These are phyloP conservation scores for Drosophila percnosoma DNA, from an alignment of 2,888 invertebrate genomes.

Conservation along the genomic window DNA sequence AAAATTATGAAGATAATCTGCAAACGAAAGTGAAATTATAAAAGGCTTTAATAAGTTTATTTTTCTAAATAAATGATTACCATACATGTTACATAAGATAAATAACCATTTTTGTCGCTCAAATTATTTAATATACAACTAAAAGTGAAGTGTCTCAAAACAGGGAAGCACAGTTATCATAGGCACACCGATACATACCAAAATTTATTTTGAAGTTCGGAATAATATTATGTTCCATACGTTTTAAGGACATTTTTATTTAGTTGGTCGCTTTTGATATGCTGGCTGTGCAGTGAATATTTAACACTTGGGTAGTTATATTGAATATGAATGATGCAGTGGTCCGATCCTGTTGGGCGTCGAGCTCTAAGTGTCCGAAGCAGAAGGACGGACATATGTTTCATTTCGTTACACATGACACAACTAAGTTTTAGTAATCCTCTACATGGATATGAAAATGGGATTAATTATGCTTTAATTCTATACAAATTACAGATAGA, in stretches of 20 bases:
- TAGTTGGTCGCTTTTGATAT: no score
- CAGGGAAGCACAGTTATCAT: neutral
- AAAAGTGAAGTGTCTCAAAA: neutral
- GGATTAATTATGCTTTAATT: neutral
- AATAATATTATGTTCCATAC: neutral
- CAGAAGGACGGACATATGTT: neutral
- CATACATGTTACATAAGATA: neutral
- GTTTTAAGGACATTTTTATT: neutral
- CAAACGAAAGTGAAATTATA: neutral
- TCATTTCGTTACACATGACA: neutral
- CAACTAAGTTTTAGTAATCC: neutral
- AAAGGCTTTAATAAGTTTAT: neutral
- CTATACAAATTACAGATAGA: constrained; percentile 22
- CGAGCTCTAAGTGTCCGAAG: neutral
- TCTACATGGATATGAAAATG: neutral
- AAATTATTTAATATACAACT: neutral
- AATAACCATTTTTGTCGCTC: neutral
- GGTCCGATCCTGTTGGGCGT: neutral
- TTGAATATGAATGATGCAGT: neutral
- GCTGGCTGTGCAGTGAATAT: no score
- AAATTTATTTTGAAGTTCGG: neutral
- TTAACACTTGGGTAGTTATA: neutral
- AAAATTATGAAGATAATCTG: neutral
- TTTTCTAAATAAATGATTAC: neutral
- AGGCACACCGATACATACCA: neutral